These are phyloP conservation scores for Isurus oxyrinchus DNA, from an alignment of 2,113 vertebrate genomes.

Conservation along the genomic window DNA sequence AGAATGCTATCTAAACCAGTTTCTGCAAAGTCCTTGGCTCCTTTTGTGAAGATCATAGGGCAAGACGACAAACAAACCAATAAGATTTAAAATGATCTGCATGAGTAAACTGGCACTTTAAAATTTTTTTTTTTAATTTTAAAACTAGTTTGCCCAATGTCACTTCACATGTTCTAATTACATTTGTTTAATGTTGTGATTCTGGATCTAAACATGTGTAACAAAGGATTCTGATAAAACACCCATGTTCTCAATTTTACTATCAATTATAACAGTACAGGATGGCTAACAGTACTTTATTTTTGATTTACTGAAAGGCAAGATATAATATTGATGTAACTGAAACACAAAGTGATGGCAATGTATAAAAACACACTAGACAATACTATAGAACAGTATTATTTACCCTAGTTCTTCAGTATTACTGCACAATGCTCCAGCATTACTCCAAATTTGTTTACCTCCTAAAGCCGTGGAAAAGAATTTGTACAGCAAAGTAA, in stretches of 20 bases:
- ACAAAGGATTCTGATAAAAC: neutral
- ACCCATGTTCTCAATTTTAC: neutral
- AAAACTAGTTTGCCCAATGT: neutral
- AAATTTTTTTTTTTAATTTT: neutral
- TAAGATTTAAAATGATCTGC: neutral
- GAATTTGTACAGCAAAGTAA: neutral
- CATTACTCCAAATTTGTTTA: neutral
- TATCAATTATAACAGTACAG: neutral
- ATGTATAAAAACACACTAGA: neutral
- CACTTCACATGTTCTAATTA: neutral
- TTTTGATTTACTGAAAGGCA: neutral
- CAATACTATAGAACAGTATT: neutral
- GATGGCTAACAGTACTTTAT: neutral
- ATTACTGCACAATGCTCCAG: neutral
- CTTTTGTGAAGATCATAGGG: neutral
- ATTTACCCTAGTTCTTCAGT: neutral
- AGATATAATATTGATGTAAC: neutral
- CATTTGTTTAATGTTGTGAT: neutral
- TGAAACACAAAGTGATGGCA: neutral
- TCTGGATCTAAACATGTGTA: neutral
- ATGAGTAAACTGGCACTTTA: neutral
- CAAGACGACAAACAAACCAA: neutral
- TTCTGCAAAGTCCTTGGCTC: neutral
- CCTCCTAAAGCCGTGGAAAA: neutral
- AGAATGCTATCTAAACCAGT: neutral